Evolutionary conservation across 2,797 vertebrate species (phyloP).

Genomic region (Dallia pectoralis): DNA sequence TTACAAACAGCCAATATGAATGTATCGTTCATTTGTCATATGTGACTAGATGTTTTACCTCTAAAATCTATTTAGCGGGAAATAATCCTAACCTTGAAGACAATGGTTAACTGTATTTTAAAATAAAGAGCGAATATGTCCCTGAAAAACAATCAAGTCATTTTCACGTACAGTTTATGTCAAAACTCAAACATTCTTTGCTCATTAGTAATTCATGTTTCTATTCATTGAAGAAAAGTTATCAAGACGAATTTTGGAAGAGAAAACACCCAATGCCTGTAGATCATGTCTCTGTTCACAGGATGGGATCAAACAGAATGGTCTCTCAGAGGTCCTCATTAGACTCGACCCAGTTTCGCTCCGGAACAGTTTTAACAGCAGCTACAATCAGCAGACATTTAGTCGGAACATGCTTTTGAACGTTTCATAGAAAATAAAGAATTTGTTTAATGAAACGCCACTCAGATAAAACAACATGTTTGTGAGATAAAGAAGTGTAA

Average conservation of each 20-base stretch:
- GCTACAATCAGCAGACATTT: conserved; percentile 38
- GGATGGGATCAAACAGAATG: conserved; percentile 55
- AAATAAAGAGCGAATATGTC: background rate
- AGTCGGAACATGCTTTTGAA: conserved; percentile 33
- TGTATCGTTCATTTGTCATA: too few species aligned
- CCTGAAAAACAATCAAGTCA: background rate
- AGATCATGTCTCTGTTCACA: conserved; percentile 62
- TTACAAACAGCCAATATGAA: too few species aligned
- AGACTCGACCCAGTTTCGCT: conserved; percentile 48
- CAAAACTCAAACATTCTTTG: conserved; percentile 28
- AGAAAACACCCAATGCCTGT: conserved; percentile 47
- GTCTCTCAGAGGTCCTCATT: conserved; percentile 70
- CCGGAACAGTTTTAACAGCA: conserved; percentile 39
- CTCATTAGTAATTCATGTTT: conserved; percentile 61
- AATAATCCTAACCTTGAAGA: too few species aligned
- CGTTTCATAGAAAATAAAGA: conserved; percentile 32
- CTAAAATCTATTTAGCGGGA: too few species aligned
- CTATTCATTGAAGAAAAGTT: conserved; percentile 58
- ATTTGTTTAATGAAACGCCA: conserved; percentile 20
- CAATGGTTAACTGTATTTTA: background rate
- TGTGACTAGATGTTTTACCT: too few species aligned
- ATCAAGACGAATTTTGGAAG: conserved; percentile 43
- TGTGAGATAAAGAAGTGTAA: background rate
- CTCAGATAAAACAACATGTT: conserved; percentile 8
- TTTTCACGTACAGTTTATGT: background rate